Percentiles rank a stretch among this genome's conserved stretches.
phyloP scores from a whole-genome alignment of 2,888 invertebrate species.

The Colostygia pectinataria region DNA sequence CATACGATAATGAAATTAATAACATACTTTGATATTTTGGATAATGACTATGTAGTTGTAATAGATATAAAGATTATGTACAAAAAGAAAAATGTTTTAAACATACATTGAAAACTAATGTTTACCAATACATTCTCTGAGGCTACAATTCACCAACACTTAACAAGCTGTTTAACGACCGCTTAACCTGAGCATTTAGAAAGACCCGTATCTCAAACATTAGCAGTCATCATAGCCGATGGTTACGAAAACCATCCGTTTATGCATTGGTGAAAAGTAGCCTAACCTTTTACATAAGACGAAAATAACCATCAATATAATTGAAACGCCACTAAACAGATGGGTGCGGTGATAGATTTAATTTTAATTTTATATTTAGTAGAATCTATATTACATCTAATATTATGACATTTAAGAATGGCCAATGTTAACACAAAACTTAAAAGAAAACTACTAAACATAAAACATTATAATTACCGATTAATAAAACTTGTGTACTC shows the following conservation, averaged over 20 bases:
- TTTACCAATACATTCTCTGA: constrained; percentile 28
- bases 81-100: constrained; percentile 48
- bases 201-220: no score
- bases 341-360: constrained; percentile 50
- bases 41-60: constrained; percentile 60
- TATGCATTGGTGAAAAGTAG: neutral
- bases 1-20: constrained; percentile 33
- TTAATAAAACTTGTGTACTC: constrained; percentile 51
- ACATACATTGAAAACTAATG: constrained; percentile 40
- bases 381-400: constrained; percentile 73
- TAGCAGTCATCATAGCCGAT: no score
- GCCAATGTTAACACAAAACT: constrained; percentile 65
- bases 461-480: constrained; percentile 47
- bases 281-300: constrained; percentile 43
- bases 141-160: constrained; percentile 12
- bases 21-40: constrained; percentile 51
- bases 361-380: constrained; percentile 58
- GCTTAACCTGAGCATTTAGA: neutral
- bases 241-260: neutral
- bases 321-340: constrained; percentile 52
- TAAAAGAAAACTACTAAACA: constrained; percentile 59
- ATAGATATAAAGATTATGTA: constrained; percentile 52
- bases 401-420: constrained; percentile 74
- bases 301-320: constrained; percentile 43
- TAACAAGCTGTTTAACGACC: neutral